These are phyloP conservation scores for Lithobates sylvaticus DNA, from an alignment of 2,797 vertebrate genomes.

Conservation along the genomic window DNA sequence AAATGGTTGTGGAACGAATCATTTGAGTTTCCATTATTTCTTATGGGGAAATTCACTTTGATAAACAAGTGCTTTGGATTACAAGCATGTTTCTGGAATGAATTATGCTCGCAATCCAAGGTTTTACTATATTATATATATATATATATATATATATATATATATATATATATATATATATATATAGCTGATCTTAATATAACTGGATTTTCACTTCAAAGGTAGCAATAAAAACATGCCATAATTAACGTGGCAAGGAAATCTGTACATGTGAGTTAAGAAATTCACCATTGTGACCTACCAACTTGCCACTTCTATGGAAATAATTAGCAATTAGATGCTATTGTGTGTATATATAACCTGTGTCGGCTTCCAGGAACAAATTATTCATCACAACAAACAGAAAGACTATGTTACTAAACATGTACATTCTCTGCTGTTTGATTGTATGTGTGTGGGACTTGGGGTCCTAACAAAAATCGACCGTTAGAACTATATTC, in stretches of 20 bases:
- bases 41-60: too few species aligned
- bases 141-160: too few species aligned
- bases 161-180: too few species aligned
- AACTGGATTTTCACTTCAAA: not conserved
- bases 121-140: too few species aligned
- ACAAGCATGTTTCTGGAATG: too few species aligned
- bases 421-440: not conserved
- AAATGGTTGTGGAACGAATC: too few species aligned
- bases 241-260: not conserved
- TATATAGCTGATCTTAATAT: not conserved
- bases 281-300: not conserved
- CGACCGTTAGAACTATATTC: not conserved
- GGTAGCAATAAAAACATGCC: not conserved
- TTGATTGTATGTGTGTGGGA: not conserved
- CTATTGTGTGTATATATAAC: not conserved
- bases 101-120: too few species aligned
- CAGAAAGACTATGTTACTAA: not conserved
- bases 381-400: not conserved
- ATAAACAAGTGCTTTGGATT: too few species aligned
- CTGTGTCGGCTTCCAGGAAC: not conserved
- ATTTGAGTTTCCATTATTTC: too few species aligned
- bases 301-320: not conserved
- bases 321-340: conserved; percentile 8
- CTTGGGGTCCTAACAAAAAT: too few species aligned
- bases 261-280: not conserved